A percentile compares a stretch with the other conserved stretches of the same genome.
Conservation (phyloP, 2,113 vertebrate species). For the Ptilorrhoa leucosticta region DNA sequence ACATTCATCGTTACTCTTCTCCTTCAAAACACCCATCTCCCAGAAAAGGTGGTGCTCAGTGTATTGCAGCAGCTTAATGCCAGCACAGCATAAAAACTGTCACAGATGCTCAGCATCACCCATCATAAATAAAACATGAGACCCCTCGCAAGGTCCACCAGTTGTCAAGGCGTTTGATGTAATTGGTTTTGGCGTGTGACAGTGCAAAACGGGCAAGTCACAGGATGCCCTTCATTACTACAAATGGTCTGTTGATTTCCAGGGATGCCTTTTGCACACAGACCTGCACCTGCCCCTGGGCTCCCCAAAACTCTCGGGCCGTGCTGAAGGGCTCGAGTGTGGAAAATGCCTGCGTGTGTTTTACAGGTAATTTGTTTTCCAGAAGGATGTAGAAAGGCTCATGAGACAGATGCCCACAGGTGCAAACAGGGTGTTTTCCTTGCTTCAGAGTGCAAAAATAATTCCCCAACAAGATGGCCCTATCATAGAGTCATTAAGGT, state of each 20-base stretch:
- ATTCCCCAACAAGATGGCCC: background rate
- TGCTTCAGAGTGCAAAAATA: background rate
- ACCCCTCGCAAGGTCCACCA: background rate
- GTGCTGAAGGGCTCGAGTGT: background rate
- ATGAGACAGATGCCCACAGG: too few relatives aligned
- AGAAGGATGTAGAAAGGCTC: background rate
- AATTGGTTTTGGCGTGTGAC: background rate
- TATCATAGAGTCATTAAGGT: background rate
- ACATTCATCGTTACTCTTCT: background rate
- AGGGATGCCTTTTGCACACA: background rate
- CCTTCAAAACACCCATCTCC: background rate
- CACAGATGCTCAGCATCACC: background rate
- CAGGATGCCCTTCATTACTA: background rate
- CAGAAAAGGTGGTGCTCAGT: background rate
- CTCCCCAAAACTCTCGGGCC: background rate
- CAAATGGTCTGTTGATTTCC: background rate
- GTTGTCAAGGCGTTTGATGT: background rate
- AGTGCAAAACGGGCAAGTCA: background rate
- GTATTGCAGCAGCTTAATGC: background rate
- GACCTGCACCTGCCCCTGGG: background rate
- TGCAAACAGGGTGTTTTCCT: background rate
- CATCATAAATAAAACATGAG: constrained; percentile 14
- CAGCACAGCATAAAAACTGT: background rate
- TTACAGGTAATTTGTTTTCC: background rate
- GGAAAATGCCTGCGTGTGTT: accelerated